Conservation (phyloP, 2,888 invertebrate species). For the Torymus tubicola region DNA sequence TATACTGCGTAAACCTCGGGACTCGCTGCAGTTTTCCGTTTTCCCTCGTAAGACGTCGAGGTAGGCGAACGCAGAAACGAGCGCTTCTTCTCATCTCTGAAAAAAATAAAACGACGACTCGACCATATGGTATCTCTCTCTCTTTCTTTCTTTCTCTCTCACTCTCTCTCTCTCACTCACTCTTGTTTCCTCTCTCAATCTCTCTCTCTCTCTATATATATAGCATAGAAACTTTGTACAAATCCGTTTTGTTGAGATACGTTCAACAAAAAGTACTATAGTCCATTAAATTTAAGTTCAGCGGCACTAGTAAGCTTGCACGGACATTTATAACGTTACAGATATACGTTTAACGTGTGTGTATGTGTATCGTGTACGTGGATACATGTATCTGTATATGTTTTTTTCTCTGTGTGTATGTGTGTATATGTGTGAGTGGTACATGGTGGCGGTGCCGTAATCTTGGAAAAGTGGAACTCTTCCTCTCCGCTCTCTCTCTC, state of each 20-base stretch:
- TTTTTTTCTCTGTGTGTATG: background rate
- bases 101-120: constrained; percentile 42
- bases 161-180: no score
- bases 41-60: constrained; percentile 10
- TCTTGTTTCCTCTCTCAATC: no score
- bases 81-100: constrained; percentile 10
- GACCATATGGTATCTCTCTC: constrained; percentile 28
- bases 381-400: no score
- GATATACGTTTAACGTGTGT: constrained; percentile 35
- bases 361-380: background rate
- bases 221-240: constrained; percentile 56
- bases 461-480: constrained; percentile 42
- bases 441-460: constrained; percentile 32
- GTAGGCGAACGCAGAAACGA: constrained; percentile 26
- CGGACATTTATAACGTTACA: constrained; percentile 68
- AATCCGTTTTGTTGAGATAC: constrained; percentile 47
- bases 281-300: constrained; percentile 59
- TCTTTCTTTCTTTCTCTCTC: no score
- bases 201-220: background rate
- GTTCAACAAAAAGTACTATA: constrained; percentile 64
- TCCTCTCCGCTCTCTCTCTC: constrained; percentile 29
- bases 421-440: background rate
- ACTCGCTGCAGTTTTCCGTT: constrained; percentile 29
- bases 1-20: background rate
- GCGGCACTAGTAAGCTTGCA: constrained; percentile 76